phyloP scores from a whole-genome alignment of 2,888 invertebrate species.

The Amphiduros pacificus region DNA sequence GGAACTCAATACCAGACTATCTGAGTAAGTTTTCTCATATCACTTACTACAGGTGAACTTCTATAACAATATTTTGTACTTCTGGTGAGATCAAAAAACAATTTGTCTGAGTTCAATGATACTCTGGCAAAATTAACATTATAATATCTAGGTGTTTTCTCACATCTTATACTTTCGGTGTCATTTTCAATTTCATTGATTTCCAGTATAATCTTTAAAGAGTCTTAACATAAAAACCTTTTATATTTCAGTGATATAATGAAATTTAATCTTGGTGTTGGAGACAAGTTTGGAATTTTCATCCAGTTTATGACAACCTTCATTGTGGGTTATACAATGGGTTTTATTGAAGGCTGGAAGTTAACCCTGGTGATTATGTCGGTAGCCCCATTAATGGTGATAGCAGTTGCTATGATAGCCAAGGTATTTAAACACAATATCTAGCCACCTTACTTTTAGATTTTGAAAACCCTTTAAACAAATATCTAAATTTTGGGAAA shows the following conservation, averaged over 20 bases:
- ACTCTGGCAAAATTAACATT: too few species aligned
- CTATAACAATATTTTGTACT: too few species aligned
- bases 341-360: conserved; percentile 64
- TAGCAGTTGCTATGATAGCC: conserved; percentile 38
- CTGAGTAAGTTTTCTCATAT: conserved; percentile 15
- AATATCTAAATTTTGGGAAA: too few species aligned
- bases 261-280: conserved; percentile 62
- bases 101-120: too few species aligned
- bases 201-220: not conserved
- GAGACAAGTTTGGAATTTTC: conserved; percentile 62
- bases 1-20: conserved; percentile 20
- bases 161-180: too few species aligned
- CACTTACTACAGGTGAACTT: too few species aligned
- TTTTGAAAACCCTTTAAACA: too few species aligned
- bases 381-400: conserved; percentile 60
- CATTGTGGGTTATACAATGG: conserved; percentile 61
- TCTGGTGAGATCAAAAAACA: too few species aligned
- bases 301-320: conserved; percentile 59
- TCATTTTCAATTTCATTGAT: not conserved
- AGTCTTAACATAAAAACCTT: not conserved
- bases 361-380: conserved; percentile 65
- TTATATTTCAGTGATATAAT: conserved; percentile 60
- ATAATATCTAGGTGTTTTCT: too few species aligned
- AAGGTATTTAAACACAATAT: conserved; percentile 35
- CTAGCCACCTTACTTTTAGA: too few species aligned